Evolutionary conservation across 2,888 invertebrate species (phyloP).

Genomic region (Hoplodrina blanda): DNA sequence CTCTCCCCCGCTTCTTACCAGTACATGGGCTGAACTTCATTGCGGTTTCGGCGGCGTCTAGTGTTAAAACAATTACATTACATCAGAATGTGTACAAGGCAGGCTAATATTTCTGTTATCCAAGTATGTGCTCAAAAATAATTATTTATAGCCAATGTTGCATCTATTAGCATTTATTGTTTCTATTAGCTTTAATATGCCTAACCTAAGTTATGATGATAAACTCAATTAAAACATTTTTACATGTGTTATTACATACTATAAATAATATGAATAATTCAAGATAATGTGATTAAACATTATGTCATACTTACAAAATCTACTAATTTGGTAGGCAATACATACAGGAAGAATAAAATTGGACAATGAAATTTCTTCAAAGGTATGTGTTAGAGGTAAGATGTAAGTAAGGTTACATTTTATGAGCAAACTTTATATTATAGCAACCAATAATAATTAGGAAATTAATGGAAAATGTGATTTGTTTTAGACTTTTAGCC

Average conservation of each 20-base stretch:
- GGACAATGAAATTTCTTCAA: slow-evolving; percentile 17
- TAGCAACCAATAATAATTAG: slow-evolving; percentile 38
- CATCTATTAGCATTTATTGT: slow-evolving; percentile 60
- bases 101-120: slow-evolving; percentile 50
- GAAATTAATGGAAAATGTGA: slow-evolving; percentile 61
- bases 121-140: slow-evolving; percentile 62
- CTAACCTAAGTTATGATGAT: slow-evolving; percentile 50
- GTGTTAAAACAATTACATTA: slow-evolving; percentile 49
- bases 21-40: slow-evolving; percentile 93
- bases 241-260: slow-evolving; percentile 50
- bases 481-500: slow-evolving; percentile 68
- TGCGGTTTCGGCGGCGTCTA: slow-evolving; percentile 50
- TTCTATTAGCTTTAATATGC: slow-evolving; percentile 62
- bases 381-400: slow-evolving; percentile 23
- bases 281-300: slow-evolving; percentile 36
- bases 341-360: not conserved
- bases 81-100: slow-evolving; percentile 40
- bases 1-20: slow-evolving; percentile 96
- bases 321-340: slow-evolving; percentile 15
- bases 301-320: slow-evolving; percentile 5
- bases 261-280: slow-evolving; percentile 42
- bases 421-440: slow-evolving; percentile 24
- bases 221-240: slow-evolving; percentile 35
- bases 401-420: slow-evolving; percentile 16
- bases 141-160: slow-evolving; percentile 50